Evolutionary conservation across 2,797 vertebrate species (phyloP).

Genomic region (Anas georgica): DNA sequence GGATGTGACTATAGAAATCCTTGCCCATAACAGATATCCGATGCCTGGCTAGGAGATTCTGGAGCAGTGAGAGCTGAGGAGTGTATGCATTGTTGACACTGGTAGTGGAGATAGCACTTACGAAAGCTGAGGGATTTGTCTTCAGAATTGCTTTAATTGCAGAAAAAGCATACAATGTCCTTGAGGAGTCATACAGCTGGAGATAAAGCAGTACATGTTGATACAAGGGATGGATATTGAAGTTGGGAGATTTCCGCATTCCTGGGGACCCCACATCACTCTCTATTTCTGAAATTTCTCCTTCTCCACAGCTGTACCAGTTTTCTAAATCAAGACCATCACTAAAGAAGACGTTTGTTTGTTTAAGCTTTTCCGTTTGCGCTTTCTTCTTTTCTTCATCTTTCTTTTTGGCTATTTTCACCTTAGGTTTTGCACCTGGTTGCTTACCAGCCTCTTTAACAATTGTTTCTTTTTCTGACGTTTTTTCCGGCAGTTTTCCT

Average conservation of each 20-base stretch:
- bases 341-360: slow-evolving; percentile 93
- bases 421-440: slow-evolving; percentile 94
- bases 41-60: slow-evolving; percentile 95
- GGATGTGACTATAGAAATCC: slow-evolving; percentile 97
- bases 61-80: slow-evolving; percentile 94
- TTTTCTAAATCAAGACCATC: slow-evolving; percentile 98
- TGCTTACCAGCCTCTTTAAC: slow-evolving; percentile 81
- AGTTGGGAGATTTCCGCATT: slow-evolving; percentile 82
- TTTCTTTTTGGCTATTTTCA: slow-evolving; percentile 88
- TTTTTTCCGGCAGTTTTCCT: slow-evolving; percentile 90
- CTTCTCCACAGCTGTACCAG: slow-evolving; percentile 99
- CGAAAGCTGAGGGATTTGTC: slow-evolving; percentile 92
- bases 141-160: slow-evolving; percentile 94
- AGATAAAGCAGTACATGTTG: slow-evolving; percentile 97
- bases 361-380: slow-evolving; percentile 86
- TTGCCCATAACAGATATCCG: slow-evolving; percentile 97
- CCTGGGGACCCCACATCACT: slow-evolving; percentile 94
- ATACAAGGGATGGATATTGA: slow-evolving; percentile 96
- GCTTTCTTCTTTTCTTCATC: slow-evolving; percentile 89
- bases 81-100: slow-evolving; percentile 97
- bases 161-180: slow-evolving; percentile 92
- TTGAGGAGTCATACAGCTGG: slow-evolving; percentile 96
- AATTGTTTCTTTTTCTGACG: slow-evolving; percentile 87
- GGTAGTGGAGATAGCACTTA: slow-evolving; percentile 95
- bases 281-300: slow-evolving; percentile 98